phyloP scores from a whole-genome alignment of 2,113 vertebrate species.

The Sturnus vulgaris region DNA sequence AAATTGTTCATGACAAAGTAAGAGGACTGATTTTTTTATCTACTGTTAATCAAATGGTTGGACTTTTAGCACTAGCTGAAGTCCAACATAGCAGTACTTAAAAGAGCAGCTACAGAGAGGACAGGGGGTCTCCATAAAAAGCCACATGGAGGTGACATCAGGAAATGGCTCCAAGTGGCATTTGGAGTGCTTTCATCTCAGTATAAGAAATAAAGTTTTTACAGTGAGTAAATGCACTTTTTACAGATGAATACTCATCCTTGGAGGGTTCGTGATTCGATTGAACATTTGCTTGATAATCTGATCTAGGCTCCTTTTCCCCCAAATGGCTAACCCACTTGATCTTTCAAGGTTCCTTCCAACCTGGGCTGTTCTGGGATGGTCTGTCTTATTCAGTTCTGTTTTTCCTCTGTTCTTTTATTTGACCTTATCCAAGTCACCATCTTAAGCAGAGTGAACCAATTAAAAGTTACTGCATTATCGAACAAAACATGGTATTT shows the following conservation, averaged over 20 bases:
- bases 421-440: neutral
- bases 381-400: neutral
- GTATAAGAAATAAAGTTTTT: neutral
- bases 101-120: neutral
- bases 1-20: neutral
- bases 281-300: neutral
- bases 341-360: neutral
- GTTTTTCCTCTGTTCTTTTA: neutral
- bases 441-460: neutral
- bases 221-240: neutral
- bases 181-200: neutral
- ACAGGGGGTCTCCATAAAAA: neutral
- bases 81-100: neutral
- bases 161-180: neutral
- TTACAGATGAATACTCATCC: neutral
- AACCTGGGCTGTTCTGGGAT: neutral
- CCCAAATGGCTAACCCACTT: neutral
- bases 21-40: neutral
- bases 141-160: neutral
- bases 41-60: neutral
- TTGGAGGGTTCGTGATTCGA: accelerated
- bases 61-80: neutral
- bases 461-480: neutral
- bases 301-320: neutral
- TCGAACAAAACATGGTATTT: neutral